Evolutionary conservation across 2,113 vertebrate species (phyloP), one percentile per base, ranked within the genome.

Genomic region (Plotosus lineatus): DNA sequence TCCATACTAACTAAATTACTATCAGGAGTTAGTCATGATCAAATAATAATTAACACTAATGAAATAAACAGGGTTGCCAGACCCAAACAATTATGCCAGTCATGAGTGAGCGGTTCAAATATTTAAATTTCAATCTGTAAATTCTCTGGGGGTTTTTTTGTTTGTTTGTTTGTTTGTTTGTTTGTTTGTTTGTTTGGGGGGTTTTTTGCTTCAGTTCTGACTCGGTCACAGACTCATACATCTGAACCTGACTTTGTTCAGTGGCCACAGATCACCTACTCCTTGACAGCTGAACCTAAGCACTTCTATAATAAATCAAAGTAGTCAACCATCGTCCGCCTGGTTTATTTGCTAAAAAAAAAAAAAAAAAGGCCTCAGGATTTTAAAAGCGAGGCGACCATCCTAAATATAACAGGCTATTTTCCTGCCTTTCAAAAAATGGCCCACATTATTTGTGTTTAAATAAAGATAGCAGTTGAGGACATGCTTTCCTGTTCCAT

Each of bases 391-490:
- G 68, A 58, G 80, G 63, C 31, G 75, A 31, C n/a, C 53, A n/a
- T 69, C 21, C 36, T 76, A 77, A 85, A 79, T 51, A 75, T 60
- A 76, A 31, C 51, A 74, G 40, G 56, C 28, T 42, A 63, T 80
- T 75, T 63, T 77, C 56, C 75, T 48, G 38, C 77, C 73, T 72
- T 71, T 77, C 53, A 71, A 83, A 82, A 79, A 80, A 76, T 50
- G 44, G 31, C 65, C 14, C 61, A 65, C 72, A 82, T 82, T 82
- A 68, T 76, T 40, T 74, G 48, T 56, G 55, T 58, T 78, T 78
- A 72, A 81, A 85, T 74, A 33, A 72, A 75, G 61, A 82, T 76
- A 60, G 61, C 73, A 79, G 76, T 36, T 38, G 55, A 75, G 23
- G 33, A 42, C 51, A 75, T 17, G 33, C 73, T 56, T 75, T 75